phyloP scores from a whole-genome alignment of 1,140 invertebrate genomes.

The Drosophila guanche region DNA sequence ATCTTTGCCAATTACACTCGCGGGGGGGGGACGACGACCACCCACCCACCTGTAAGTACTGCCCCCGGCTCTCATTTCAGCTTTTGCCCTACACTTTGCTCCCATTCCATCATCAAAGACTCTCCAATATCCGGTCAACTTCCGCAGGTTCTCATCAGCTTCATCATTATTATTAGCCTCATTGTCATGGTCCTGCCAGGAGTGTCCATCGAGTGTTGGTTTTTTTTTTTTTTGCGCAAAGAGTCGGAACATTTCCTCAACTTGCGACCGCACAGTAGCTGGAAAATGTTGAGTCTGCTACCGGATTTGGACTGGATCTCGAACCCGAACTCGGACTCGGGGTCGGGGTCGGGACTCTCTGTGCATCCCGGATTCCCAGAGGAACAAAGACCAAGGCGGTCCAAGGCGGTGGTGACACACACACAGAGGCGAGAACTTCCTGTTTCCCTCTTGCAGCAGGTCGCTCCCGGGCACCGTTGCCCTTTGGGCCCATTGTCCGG shows the following conservation, averaged over 20 bases:
- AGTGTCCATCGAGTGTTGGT: constrained; percentile 38
- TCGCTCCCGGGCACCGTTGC: constrained; percentile 10
- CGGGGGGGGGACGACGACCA: too few species aligned
- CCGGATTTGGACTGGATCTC: constrained; percentile 29
- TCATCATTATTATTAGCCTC: not conserved
- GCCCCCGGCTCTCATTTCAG: constrained; percentile 7
- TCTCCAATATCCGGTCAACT: constrained; percentile 52
- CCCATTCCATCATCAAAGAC: constrained; percentile 3
- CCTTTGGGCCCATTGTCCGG: constrained; percentile 23
- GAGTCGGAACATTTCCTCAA: constrained; percentile 23
- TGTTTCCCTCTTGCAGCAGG: constrained; percentile 25
- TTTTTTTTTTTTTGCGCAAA: constrained; percentile 43
- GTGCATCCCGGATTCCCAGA: not conserved
- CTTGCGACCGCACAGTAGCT: constrained; percentile 28
- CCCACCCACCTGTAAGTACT: constrained; percentile 44
- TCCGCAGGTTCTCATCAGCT: constrained; percentile 25
- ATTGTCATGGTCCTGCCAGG: not conserved
- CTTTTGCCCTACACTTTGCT: not conserved
- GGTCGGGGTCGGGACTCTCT: not conserved
- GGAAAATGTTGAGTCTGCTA: constrained; percentile 17
- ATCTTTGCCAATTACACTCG: constrained; percentile 4
- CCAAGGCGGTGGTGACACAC: too few species aligned
- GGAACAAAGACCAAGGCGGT: constrained; percentile 16
- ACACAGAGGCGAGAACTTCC: constrained; percentile 47
- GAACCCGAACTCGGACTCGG: not conserved